These are phyloP conservation scores for Hydrocynus forskahlii DNA, from an alignment of 2,797 vertebrate genomes.

Conservation along the genomic window DNA sequence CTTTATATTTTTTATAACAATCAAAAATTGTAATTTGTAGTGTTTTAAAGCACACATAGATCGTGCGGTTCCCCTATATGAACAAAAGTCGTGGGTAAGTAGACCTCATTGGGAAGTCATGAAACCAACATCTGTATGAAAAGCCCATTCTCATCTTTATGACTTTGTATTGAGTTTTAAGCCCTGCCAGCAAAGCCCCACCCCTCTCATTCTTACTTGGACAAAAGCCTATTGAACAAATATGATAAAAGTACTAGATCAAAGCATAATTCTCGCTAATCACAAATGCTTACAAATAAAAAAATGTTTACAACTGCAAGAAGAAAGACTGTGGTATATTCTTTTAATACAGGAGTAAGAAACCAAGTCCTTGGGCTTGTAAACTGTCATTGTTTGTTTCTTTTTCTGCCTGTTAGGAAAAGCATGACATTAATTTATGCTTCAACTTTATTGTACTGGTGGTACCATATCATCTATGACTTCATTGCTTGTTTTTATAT, in stretches of 20 bases:
- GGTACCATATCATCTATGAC: conserved; percentile 53
- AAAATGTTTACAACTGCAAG: conserved; percentile 60
- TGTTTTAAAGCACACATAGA: conserved; percentile 50
- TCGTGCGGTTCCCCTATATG: conserved; percentile 18
- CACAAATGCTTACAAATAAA: conserved; percentile 85
- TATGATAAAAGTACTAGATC: conserved; percentile 16
- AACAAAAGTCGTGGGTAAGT: neutral
- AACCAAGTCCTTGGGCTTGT: conserved; percentile 52
- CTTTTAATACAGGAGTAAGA: conserved; percentile 67
- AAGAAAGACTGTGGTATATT: conserved; percentile 78
- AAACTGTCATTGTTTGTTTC: conserved; percentile 6
- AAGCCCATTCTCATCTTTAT: neutral
- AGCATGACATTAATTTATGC: conserved; percentile 67
- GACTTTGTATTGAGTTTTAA: neutral
- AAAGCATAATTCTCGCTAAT: conserved; percentile 70
- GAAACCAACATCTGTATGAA: neutral
- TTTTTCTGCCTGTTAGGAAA: conserved; percentile 41
- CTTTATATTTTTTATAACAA: conserved; percentile 66
- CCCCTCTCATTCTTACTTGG: conserved; percentile 16
- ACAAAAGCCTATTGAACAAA: conserved; percentile 30
- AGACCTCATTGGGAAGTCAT: neutral
- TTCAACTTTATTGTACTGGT: conserved; percentile 60
- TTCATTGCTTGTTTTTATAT: conserved; percentile 51
- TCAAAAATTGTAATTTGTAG: conserved; percentile 43
- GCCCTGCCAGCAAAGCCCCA: neutral